phyloP scores from a whole-genome alignment of 1,140 invertebrate species.

The Lepidurus apus region DNA sequence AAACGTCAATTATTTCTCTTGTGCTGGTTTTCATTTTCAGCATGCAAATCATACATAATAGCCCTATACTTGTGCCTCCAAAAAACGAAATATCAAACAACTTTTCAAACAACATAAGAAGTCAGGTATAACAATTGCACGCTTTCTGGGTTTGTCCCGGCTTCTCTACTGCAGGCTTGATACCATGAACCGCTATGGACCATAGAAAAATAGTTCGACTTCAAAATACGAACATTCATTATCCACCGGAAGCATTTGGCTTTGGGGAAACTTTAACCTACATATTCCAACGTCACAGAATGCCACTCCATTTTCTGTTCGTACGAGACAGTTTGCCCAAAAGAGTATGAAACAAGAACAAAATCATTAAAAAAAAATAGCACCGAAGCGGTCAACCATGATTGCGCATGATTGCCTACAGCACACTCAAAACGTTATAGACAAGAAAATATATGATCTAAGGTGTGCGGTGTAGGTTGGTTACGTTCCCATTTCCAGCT shows the following conservation, averaged over 20 bases:
- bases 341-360: background rate
- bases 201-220: background rate
- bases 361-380: background rate
- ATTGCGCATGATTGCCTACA: constrained; percentile 7
- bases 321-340: background rate
- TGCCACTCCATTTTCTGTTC: background rate
- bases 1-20: background rate
- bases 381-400: background rate
- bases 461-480: background rate
- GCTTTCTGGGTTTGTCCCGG: background rate
- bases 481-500: constrained; percentile 2
- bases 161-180: background rate
- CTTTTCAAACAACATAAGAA: no score
- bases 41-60: constrained; percentile 5
- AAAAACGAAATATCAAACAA: no score
- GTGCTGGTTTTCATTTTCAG: background rate
- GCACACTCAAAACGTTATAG: background rate
- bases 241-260: background rate
- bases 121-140: background rate
- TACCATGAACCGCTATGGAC: background rate
- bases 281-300: background rate
- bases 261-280: background rate
- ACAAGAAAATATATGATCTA: background rate
- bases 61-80: background rate
- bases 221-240: background rate